phyloP scores from a whole-genome alignment of 2,797 vertebrate species.

The Sternarchorhynchus goeldii region DNA sequence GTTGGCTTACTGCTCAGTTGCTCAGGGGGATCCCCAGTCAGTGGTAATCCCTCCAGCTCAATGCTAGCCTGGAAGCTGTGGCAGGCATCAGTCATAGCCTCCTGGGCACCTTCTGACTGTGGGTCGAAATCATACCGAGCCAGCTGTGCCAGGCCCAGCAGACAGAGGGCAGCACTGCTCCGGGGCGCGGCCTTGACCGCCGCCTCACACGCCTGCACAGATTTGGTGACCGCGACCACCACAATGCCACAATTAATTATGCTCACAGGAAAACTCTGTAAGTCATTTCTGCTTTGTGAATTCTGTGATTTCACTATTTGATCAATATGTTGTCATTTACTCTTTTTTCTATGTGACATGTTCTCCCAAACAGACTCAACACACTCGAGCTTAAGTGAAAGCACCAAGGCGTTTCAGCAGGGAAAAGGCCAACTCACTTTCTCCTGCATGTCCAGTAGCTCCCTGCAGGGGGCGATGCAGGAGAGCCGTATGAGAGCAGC shows the following conservation, averaged over 20 bases:
- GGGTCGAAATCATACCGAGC: slow-evolving; percentile 67
- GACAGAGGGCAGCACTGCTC: slow-evolving; percentile 65
- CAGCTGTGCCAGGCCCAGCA: slow-evolving; percentile 70
- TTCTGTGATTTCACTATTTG: too few relatives aligned
- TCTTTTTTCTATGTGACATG: too few relatives aligned
- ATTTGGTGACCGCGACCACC: neutral
- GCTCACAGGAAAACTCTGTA: neutral
- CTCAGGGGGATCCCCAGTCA: slow-evolving; percentile 60
- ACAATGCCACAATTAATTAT: neutral
- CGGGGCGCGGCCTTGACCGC: slow-evolving; percentile 63
- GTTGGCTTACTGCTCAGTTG: slow-evolving; percentile 67
- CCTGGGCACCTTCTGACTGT: slow-evolving; percentile 51
- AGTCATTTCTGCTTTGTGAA: too few relatives aligned
- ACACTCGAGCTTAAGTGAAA: too few relatives aligned
- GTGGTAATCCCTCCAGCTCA: slow-evolving; percentile 63
- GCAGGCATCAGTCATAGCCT: slow-evolving; percentile 58
- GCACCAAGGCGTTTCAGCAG: too few relatives aligned
- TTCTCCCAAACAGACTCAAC: too few relatives aligned
- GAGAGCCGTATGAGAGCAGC: slow-evolving; percentile 61
- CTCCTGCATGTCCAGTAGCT: slow-evolving; percentile 67
- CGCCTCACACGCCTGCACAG: slow-evolving; percentile 66
- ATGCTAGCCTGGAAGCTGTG: slow-evolving; percentile 75
- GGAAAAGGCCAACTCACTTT: slow-evolving; percentile 53
- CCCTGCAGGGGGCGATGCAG: slow-evolving; percentile 62
- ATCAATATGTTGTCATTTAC: too few relatives aligned